These are phyloP conservation scores for Scolopax rusticola DNA, from an alignment of 2,797 vertebrate genomes.

Conservation along the genomic window DNA sequence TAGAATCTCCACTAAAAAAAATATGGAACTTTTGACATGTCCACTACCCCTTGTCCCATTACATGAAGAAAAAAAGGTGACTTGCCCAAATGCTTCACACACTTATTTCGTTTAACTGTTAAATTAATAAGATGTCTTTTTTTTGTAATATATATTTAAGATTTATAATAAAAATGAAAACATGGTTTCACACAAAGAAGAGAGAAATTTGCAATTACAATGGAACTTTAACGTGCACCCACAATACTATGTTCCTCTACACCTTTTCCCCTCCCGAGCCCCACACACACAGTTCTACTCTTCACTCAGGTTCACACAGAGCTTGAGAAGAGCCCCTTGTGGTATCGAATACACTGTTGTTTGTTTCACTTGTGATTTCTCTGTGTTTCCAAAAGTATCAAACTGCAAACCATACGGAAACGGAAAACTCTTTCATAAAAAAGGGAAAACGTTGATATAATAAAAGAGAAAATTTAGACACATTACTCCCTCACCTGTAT, in stretches of 20 bases:
- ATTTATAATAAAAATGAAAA: slow-evolving; percentile 71
- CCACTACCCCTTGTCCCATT: slow-evolving; percentile 43
- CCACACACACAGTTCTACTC: slow-evolving; percentile 7
- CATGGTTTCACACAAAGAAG: slow-evolving; percentile 66
- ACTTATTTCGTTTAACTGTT: slow-evolving; percentile 23
- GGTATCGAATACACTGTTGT: background rate
- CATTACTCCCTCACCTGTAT: background rate
- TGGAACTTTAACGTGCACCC: slow-evolving; percentile 53
- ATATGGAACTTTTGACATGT: slow-evolving; percentile 63
- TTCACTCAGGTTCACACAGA: background rate
- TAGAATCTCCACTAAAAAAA: background rate
- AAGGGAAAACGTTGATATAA: background rate
- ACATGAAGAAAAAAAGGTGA: slow-evolving; percentile 28
- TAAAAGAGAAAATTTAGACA: slow-evolving; percentile 9
- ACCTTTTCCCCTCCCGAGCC: background rate
- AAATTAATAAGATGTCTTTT: background rate
- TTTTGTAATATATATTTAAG: slow-evolving; percentile 69
- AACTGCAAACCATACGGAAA: slow-evolving; percentile 21
- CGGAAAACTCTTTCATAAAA: background rate
- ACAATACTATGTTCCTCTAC: slow-evolving; percentile 42
- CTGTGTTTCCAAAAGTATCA: background rate
- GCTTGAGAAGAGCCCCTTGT: background rate
- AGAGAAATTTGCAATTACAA: slow-evolving; percentile 45
- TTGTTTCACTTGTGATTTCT: slow-evolving; percentile 29
- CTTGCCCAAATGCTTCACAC: slow-evolving; percentile 40